Base-by-base conservation (phyloP, 2,113 vertebrate genomes). In the Corvus cornix region DNA sequence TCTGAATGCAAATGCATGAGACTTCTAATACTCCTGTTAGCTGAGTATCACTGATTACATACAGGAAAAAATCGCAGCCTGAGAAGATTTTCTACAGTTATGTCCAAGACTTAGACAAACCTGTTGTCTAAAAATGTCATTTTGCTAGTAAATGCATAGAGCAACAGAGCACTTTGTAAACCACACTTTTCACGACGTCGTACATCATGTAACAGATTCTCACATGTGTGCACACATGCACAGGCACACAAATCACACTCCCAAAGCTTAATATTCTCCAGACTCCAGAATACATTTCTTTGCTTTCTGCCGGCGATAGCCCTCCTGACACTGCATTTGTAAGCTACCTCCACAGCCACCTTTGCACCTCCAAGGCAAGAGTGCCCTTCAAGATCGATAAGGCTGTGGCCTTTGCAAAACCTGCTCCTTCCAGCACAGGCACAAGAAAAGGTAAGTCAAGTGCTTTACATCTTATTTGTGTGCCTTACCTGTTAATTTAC, bases 141-240 rank as follows among this genome's bases (percentile, higher is more conserved):
- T 83, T 73, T 74, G 11, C 19, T 27, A 84, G 17, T 7, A 41
- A 67, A 81, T 7, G 33, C 33, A 70, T 13, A 22, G 41, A 78
- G 35, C 41, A 90, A 74, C 23, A 41, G 13, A 73, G n/a, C 13
- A n/a, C 48, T 59, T 31, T 1, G 16, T 9, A 70, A 93, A 70
- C 19, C 41, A 53, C 37, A 20, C 37, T 76, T 74, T 64, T 41
- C 23, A 74, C 23, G 60, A 7, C 0, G 0, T 16, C 31, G 53
- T 60, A 24, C 0, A 0, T 11, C 53, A 26, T 1, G 0, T 30
- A 70, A 28, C 26, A 87, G n/a, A 10, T 84, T 74, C 26, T 66
- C 43, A 37, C 20, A 12, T 4, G 7, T n/a, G 37, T 6, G 2
- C 6, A 2, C 23, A 20, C 19, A 33, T 2, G 13, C 27, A 53